These are phyloP conservation scores for Psettodes erumei DNA, from an alignment of 2,113 vertebrate genomes.

Conservation along the genomic window DNA sequence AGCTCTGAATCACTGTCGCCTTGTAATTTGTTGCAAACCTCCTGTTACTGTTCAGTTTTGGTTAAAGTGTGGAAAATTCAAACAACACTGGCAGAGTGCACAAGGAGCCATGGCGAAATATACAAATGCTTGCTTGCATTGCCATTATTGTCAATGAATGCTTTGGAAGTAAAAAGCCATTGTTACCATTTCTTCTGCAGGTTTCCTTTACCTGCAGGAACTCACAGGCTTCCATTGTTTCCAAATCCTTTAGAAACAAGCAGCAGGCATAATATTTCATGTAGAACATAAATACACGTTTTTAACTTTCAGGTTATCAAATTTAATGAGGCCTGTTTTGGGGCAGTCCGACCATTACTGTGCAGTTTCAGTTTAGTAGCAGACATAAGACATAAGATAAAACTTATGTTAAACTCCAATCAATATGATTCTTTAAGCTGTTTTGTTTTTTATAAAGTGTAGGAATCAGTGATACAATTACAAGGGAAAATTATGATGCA, in stretches of 20 bases:
- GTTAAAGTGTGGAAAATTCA: slow-evolving; percentile 43
- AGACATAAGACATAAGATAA: not conserved
- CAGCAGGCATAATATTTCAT: not conserved
- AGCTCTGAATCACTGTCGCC: slow-evolving; percentile 9
- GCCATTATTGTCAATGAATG: not conserved
- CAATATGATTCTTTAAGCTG: not conserved
- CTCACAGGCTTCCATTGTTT: not conserved
- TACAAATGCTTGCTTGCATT: not conserved
- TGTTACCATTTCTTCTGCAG: not conserved
- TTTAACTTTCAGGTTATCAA: too few species aligned
- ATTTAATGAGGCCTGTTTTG: not conserved
- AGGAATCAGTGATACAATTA: not conserved
- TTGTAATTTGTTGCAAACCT: slow-evolving; percentile 52
- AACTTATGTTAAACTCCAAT: not conserved
- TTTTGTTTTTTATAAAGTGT: not conserved
- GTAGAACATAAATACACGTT: too few species aligned
- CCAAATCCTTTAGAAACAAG: not conserved
- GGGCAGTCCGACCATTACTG: not conserved
- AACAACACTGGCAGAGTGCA: slow-evolving; percentile 26
- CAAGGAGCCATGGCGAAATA: slow-evolving; percentile 6
- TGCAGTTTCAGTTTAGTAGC: not conserved
- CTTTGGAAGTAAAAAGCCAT: not conserved
- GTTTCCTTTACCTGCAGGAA: not conserved
- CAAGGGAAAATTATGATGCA: not conserved
- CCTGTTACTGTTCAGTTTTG: slow-evolving; percentile 48